Conservation (phyloP, 1,140 invertebrate genomes). For the Leptopilina boulardi region DNA sequence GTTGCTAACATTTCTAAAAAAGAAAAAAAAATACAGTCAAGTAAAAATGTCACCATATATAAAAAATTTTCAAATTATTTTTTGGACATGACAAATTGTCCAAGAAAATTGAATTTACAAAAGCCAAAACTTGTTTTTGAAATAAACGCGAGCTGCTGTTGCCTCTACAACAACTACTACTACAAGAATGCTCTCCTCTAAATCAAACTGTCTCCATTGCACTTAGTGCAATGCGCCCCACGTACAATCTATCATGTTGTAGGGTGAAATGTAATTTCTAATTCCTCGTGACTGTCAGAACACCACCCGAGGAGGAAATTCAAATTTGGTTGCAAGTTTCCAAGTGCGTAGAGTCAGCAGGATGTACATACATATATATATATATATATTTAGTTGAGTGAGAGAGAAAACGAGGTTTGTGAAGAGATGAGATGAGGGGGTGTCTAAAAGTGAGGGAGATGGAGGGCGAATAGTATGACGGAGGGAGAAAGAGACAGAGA, state of each 20-base stretch:
- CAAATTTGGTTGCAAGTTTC: conserved; percentile 17
- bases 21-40: too few relatives aligned
- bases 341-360: conserved; percentile 27
- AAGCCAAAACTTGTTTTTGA: neutral
- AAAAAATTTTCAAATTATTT: too few relatives aligned
- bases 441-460: conserved; percentile 43
- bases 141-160: too few relatives aligned
- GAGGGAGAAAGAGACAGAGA: conserved; percentile 64
- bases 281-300: conserved; percentile 34
- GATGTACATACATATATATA: conserved; percentile 16
- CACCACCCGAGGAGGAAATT: neutral
- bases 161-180: too few relatives aligned
- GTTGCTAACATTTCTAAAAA: too few relatives aligned
- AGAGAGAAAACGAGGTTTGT: conserved; percentile 31
- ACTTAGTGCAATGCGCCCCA: neutral
- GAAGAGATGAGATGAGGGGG: conserved; percentile 33
- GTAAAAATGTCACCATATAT: too few relatives aligned
- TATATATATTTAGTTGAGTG: too few relatives aligned
- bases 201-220: neutral
- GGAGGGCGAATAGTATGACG: conserved; percentile 44
- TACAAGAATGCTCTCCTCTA: too few relatives aligned
- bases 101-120: neutral
- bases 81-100: too few relatives aligned
- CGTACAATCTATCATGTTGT: conserved; percentile 2
- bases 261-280: conserved; percentile 27